A percentile compares a stretch with the other conserved stretches of the same genome.
Conservation (phyloP, 1,140 invertebrate species). For the Formica selysi region DNA sequence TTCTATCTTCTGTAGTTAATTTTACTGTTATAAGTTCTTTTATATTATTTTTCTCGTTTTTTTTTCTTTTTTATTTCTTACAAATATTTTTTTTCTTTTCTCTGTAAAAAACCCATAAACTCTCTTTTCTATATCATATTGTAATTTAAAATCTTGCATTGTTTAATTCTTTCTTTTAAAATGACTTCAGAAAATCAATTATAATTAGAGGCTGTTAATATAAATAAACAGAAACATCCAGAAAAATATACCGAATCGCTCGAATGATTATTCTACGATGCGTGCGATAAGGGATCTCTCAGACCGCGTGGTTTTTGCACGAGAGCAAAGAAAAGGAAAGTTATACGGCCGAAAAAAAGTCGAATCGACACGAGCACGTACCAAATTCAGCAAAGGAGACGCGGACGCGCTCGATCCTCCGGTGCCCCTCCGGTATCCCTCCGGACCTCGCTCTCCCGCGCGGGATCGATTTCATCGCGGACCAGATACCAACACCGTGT, state of each 20-base stretch:
- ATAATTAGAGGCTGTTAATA: no score
- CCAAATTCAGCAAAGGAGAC: not conserved
- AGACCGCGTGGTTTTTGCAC: slow-evolving; percentile 24
- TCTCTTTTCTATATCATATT: no score
- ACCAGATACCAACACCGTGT: slow-evolving; percentile 40
- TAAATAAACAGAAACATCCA: not conserved
- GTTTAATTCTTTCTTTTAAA: no score
- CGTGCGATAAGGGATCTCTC: not conserved
- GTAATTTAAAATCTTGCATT: no score
- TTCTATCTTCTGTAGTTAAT: no score
- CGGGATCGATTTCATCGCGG: slow-evolving; percentile 11
- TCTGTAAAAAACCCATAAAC: no score
- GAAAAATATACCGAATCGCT: slow-evolving; percentile 22
- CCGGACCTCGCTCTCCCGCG: not conserved
- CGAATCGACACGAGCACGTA: not conserved
- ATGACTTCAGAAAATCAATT: no score
- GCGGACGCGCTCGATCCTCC: not conserved
- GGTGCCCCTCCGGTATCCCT: no score
- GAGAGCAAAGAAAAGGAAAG: slow-evolving; percentile 29
- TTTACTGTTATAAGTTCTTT: no score
- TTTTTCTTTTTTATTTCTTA: no score
- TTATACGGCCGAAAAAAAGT: slow-evolving; percentile 46
- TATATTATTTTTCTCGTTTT: no score
- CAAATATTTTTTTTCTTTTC: no score
- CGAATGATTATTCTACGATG: slow-evolving; percentile 14